Evolutionary conservation across 2,113 vertebrate genomes (phyloP), one percentile per base, ranked within the genome.

Genomic region (Nerophis lumbriciformis): DNA sequence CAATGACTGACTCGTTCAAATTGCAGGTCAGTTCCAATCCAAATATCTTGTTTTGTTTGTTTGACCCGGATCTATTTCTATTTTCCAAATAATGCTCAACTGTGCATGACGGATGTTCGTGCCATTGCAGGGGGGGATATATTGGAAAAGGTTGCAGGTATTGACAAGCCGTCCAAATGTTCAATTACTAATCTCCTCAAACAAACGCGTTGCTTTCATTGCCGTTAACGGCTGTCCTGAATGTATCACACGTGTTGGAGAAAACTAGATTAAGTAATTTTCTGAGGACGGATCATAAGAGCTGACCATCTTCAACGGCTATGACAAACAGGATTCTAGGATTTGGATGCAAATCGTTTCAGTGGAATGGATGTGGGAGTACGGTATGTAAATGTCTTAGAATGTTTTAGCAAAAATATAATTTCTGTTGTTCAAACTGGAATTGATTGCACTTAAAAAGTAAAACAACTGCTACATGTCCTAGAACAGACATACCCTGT

Each of bases 111-210:
- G n/a, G n/a, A 3, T 49, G 21, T 10, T 38, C 37, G 16, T 61
- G 49, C 37, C 47, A 37, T 56, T 68, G 51, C 48, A 58, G 28
- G 1, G 6, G 14, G 48, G 8, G 28, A 28, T 11, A 47, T 51
- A 37, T 55, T 28, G 35, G 5, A 14, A 52, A 71, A 73, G 61
- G 55, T 68, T 54, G 59, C 16, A 21, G 53, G 48, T 37, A 51
- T 35, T 63, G n/a, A 59, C 19, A 63, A 53, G 35, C 48, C 19
- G 13, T 65, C 9, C 56, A 48, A 55, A 57, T 52, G 35, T 47
- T 67, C 60, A 14, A 50, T 68, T 59, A 14, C 44, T 68, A 57
- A 48, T 6, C 28, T 28, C 28, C 28, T 28, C 28, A 28, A 28
- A 28, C 28, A 28, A 14, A 21, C 36, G 51, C 6, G 5, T 6